Conservation (phyloP, 1,140 invertebrate genomes). For the Apocrypta bakeri region DNA sequence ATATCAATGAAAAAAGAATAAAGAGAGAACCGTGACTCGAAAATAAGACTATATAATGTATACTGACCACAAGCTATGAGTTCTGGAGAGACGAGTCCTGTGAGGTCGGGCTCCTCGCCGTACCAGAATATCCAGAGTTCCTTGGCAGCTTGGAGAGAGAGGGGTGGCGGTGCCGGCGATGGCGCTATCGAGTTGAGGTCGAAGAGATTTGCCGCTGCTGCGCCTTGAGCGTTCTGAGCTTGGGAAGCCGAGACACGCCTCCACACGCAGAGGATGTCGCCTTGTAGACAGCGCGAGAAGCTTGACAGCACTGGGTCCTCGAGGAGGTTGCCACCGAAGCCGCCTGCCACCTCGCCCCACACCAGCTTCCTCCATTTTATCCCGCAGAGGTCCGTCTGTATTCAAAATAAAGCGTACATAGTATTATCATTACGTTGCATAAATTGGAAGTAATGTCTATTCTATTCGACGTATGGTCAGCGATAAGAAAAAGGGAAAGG, state of each 20-base stretch:
- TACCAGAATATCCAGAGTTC: conserved; percentile 99
- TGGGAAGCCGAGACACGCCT: conserved; percentile 82
- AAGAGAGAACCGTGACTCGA: neutral
- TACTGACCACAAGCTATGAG: conserved; percentile 85
- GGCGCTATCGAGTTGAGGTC: conserved; percentile 74
- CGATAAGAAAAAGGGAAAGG: too few species aligned
- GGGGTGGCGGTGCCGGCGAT: conserved; percentile 78
- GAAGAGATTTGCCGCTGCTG: conserved; percentile 78
- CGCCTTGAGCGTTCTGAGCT: conserved; percentile 69
- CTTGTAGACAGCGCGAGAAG: conserved; percentile 93
- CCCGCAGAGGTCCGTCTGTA: conserved; percentile 96
- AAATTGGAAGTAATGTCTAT: too few species aligned
- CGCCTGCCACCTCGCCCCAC: conserved; percentile 83
- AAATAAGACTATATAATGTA: conserved; percentile 15
- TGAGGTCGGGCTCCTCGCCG: conserved; percentile 95
- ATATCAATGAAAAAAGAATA: neutral
- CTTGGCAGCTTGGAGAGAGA: conserved; percentile 88
- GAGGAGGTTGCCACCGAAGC: conserved; percentile 80
- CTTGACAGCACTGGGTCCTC: conserved; percentile 95
- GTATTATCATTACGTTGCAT: too few species aligned
- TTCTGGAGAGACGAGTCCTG: conserved; percentile 86
- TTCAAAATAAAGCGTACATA: neutral
- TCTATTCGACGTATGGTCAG: too few species aligned
- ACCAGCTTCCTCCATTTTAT: conserved; percentile 98
- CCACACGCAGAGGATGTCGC: conserved; percentile 98